Percentiles rank a stretch among this genome's conserved stretches.
These are phyloP conservation scores for Hirtodrosophila confusa DNA, from an alignment of 2,888 invertebrate genomes.

Conservation along the genomic window DNA sequence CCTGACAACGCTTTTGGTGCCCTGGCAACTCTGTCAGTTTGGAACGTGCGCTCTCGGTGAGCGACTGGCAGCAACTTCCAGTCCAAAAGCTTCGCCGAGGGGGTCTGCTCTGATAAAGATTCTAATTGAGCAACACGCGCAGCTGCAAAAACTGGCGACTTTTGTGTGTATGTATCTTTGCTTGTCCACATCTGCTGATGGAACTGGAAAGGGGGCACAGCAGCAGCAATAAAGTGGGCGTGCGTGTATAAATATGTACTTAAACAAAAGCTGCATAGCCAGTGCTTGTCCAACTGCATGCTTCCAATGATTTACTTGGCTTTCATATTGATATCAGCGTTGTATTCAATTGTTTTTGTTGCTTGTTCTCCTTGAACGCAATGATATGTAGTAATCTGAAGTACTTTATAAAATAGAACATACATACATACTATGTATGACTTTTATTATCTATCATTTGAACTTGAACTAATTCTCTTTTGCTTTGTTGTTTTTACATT, in stretches of 20 bases:
- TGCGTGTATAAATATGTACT: not conserved
- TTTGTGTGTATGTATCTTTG: constrained; percentile 13
- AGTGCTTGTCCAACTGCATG: constrained; percentile 30
- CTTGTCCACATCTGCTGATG: constrained; percentile 46
- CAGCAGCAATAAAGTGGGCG: constrained; percentile 19
- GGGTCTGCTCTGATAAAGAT: constrained; percentile 20
- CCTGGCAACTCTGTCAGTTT: constrained; percentile 57
- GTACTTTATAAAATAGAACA: not conserved
- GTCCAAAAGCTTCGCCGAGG: constrained; percentile 34
- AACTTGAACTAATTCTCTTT: constrained; percentile 40
- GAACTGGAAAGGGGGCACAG: constrained; percentile 23
- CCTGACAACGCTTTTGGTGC: not conserved
- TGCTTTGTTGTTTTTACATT: not conserved
- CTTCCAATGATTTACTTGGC: not conserved
- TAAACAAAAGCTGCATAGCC: constrained; percentile 28
- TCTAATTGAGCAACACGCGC: constrained; percentile 51
- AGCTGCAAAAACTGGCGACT: constrained; percentile 17
- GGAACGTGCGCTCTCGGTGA: constrained; percentile 2
- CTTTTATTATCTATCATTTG: constrained; percentile 6
- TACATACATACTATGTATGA: no score
- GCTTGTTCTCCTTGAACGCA: not conserved
- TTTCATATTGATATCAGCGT: constrained; percentile 14
- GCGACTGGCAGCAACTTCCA: not conserved
- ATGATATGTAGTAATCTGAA: not conserved
- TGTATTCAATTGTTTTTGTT: constrained; percentile 2